These are phyloP conservation scores for Proctacanthus coquilletti DNA, from an alignment of 1,140 invertebrate genomes.

Conservation along the genomic window DNA sequence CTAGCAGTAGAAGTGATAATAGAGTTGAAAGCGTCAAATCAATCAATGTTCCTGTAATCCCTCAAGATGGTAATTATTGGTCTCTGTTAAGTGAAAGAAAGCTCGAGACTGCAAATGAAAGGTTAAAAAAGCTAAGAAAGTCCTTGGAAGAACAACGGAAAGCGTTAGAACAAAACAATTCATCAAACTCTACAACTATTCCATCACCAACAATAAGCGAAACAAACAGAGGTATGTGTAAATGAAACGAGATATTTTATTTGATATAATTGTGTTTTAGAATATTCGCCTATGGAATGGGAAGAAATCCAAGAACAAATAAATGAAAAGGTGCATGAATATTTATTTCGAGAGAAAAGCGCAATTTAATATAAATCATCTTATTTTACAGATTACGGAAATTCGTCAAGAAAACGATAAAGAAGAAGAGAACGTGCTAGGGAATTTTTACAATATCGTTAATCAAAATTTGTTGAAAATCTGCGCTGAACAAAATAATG, in stretches of 20 bases:
- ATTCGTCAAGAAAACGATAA: neutral
- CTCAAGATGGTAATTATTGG: constrained; percentile 1
- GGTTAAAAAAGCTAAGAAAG: constrained; percentile 7
- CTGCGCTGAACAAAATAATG: constrained; percentile 4
- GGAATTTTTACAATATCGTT: constrained; percentile 6
- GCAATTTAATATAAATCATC: neutral
- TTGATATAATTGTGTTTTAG: neutral
- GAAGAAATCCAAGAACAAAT: constrained; percentile 8
- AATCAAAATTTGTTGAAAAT: constrained; percentile 9
- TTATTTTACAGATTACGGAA: neutral
- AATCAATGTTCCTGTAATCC: constrained; percentile 4
- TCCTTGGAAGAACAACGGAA: constrained; percentile 4
- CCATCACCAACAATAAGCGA: neutral
- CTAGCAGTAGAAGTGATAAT: constrained; percentile 5
- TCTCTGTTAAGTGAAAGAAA: too few relatives aligned
- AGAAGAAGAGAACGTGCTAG: constrained; percentile 1
- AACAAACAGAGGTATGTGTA: neutral
- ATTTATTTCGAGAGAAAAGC: neutral
- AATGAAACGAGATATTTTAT: constrained; percentile 14
- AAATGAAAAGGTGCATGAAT: constrained; percentile 1
- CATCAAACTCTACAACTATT: neutral
- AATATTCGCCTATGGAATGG: constrained; percentile 14
- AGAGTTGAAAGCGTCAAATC: constrained; percentile 7
- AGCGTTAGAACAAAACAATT: neutral
- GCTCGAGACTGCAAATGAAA: constrained; percentile 4